Evolutionary conservation across 2,797 vertebrate genomes (phyloP).

Genomic region (Melopsittacus undulatus): DNA sequence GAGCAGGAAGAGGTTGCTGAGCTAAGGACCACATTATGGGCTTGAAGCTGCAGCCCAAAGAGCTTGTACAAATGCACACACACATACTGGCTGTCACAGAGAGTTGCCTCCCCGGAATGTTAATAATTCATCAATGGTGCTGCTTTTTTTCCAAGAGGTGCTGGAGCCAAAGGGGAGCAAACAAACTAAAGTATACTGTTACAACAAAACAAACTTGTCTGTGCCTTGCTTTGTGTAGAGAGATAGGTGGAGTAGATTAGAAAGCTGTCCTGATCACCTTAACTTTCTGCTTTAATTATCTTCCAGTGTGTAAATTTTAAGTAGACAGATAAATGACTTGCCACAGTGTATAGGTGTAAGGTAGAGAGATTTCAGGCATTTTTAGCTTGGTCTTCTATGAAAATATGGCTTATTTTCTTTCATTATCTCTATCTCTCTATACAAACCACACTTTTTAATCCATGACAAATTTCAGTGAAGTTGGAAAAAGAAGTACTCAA

Average conservation of each 20-base stretch:
- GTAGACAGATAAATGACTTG: neutral
- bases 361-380: neutral
- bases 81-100: neutral
- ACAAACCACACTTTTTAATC: neutral
- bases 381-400: neutral
- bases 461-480: neutral
- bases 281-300: neutral
- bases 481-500: neutral
- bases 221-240: neutral
- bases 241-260: neutral
- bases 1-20: neutral
- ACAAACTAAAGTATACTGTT: neutral
- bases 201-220: neutral
- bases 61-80: neutral
- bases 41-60: neutral
- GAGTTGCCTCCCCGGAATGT: neutral
- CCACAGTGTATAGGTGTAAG: neutral
- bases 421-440: neutral
- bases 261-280: neutral
- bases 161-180: neutral
- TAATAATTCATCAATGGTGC: rapidly evolving
- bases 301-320: neutral
- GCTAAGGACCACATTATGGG: neutral
- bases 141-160: neutral
- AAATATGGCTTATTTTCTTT: neutral